Evolutionary conservation across 2,888 invertebrate genomes (phyloP).

Genomic region (Lumbricus terrestris): DNA sequence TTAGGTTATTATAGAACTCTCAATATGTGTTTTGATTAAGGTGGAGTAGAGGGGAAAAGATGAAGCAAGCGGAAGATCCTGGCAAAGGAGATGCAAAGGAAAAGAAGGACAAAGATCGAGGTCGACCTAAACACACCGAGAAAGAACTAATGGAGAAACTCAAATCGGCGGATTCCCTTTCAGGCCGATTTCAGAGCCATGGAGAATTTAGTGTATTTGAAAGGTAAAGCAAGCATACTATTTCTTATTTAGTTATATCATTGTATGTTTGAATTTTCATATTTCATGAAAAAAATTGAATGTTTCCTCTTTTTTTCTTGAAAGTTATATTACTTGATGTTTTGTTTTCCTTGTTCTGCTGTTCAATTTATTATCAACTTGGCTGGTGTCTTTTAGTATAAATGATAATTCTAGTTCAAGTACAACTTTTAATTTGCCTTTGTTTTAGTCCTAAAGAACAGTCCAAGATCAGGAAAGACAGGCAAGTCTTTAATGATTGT

Average conservation of each 20-base stretch:
- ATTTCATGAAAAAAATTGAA: neutral
- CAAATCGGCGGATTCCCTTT: neutral
- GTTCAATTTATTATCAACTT: too few relatives aligned
- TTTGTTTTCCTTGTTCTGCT: too few relatives aligned
- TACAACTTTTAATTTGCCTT: neutral
- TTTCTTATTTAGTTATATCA: neutral
- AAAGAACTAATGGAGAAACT: neutral
- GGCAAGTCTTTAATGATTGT: neutral
- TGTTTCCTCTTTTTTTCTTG: too few relatives aligned
- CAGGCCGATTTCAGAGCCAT: slow-evolving; percentile 6
- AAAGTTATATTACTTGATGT: too few relatives aligned
- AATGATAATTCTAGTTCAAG: neutral
- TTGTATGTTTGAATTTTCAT: neutral
- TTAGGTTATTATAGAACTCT: neutral
- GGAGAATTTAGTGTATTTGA: slow-evolving; percentile 16
- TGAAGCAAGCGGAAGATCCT: neutral
- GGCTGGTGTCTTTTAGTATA: too few relatives aligned
- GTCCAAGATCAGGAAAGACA: neutral
- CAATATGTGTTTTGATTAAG: neutral
- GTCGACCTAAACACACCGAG: neutral
- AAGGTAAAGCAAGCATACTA: slow-evolving; percentile 9
- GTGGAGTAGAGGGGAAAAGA: slow-evolving; percentile 11
- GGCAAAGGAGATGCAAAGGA: neutral
- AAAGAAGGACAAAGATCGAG: neutral
- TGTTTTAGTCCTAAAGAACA: neutral